phyloP scores from a whole-genome alignment of 2,113 vertebrate genomes.

The Poicephalus meyeri region DNA sequence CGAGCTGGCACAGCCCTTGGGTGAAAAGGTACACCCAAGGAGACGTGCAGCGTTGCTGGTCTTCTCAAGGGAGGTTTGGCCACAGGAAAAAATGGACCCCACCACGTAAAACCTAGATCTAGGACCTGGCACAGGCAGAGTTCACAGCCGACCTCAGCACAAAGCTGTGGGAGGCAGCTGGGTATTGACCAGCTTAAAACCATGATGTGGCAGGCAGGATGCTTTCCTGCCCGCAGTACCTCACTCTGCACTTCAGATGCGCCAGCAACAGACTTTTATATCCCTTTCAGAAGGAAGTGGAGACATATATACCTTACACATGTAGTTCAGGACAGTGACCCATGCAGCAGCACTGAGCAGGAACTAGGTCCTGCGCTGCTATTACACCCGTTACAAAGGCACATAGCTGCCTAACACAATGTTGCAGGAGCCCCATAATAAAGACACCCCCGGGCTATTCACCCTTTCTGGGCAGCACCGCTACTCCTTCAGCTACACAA shows the following conservation, averaged over 20 bases:
- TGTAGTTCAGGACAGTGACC: background rate
- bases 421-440: rapidly evolving
- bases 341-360: background rate
- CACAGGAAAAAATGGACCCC: background rate
- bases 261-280: background rate
- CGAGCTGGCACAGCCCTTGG: background rate
- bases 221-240: background rate
- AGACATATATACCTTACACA: background rate
- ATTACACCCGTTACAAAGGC: background rate
- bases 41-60: background rate
- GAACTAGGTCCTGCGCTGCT: background rate
- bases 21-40: background rate
- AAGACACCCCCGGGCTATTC: background rate
- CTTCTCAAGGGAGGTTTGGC: background rate
- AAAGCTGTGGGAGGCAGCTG: background rate
- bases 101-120: background rate
- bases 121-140: background rate
- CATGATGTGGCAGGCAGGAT: background rate
- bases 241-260: background rate
- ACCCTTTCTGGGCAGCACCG: rapidly evolving
- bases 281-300: background rate
- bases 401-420: rapidly evolving
- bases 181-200: background rate
- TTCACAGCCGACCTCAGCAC: rapidly evolving
- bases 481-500: background rate